Evolutionary conservation across 35 echinoderm and acorn worm species (phyloP).

Genomic region (Nesometra sesokonis): DNA sequence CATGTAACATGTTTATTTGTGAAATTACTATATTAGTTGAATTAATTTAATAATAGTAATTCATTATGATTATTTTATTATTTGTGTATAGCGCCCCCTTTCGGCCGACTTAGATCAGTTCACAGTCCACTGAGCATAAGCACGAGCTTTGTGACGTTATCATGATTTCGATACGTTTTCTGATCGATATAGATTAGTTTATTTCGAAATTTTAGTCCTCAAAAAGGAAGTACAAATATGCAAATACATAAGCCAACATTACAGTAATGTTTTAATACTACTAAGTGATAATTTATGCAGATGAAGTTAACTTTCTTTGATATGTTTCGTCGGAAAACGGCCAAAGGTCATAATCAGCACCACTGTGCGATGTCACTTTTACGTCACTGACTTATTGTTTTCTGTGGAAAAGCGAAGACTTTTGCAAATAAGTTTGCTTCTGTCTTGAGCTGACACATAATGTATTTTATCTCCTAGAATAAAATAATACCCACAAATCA

Average conservation of each 20-base stretch:
- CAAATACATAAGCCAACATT: background rate
- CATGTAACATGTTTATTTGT: too few relatives aligned
- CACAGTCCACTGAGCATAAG: background rate
- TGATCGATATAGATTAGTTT: background rate
- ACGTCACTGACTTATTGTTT: background rate
- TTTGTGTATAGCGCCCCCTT: too few relatives aligned
- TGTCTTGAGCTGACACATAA: background rate
- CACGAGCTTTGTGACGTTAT: background rate
- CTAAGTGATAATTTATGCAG: background rate
- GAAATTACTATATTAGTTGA: too few relatives aligned
- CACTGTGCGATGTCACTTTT: background rate
- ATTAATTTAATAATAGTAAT: too few relatives aligned
- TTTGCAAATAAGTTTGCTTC: background rate
- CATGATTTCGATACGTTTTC: background rate
- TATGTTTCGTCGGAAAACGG: background rate
- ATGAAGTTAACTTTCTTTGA: background rate
- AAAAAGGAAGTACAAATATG: background rate
- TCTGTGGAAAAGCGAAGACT: background rate
- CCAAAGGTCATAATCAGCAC: background rate
- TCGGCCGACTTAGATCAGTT: too few relatives aligned
- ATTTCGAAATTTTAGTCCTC: background rate
- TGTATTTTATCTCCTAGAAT: background rate
- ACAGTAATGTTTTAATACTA: background rate
- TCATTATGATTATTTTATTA: too few relatives aligned
- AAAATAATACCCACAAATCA: background rate